These are phyloP conservation scores for Drosophila suboccidentalis DNA, from an alignment of 2,888 invertebrate genomes.

Conservation along the genomic window DNA sequence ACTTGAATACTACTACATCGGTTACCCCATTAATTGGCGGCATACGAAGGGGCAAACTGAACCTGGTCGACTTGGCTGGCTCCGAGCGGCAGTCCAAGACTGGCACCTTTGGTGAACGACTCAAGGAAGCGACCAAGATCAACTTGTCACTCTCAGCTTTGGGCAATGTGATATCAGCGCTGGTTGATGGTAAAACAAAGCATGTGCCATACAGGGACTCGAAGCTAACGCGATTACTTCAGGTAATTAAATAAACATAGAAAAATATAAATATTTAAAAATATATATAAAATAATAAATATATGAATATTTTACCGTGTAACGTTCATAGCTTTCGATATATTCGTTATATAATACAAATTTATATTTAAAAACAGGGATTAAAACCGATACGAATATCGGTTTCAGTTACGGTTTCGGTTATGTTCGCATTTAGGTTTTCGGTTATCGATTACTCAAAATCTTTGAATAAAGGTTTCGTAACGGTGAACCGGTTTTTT, in stretches of 20 bases:
- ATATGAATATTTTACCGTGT: too few relatives aligned
- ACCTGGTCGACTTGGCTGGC: slow-evolving; percentile 95
- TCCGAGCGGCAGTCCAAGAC: slow-evolving; percentile 94
- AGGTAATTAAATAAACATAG: slow-evolving; percentile 85
- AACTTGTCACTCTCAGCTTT: slow-evolving; percentile 94
- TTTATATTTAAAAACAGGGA: too few relatives aligned
- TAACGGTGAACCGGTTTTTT: too few relatives aligned
- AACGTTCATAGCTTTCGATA: too few relatives aligned
- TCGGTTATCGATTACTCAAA: too few relatives aligned
- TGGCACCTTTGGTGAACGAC: slow-evolving; percentile 93
- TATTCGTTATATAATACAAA: too few relatives aligned
- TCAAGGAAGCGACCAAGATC: slow-evolving; percentile 96
- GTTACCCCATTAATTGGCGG: slow-evolving; percentile 45
- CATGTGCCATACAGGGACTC: slow-evolving; percentile 94
- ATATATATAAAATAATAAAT: too few relatives aligned
- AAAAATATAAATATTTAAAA: too few relatives aligned
- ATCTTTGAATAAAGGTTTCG: too few relatives aligned
- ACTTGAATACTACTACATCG: not conserved
- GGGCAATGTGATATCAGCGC: slow-evolving; percentile 94
- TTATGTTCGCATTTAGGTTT: too few relatives aligned
- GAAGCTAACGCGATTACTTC: slow-evolving; percentile 92
- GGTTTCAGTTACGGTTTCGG: too few relatives aligned
- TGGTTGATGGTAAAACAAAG: slow-evolving; percentile 93
- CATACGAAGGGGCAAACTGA: slow-evolving; percentile 88
- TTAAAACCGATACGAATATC: too few relatives aligned